Evolutionary conservation across 2,888 invertebrate species (phyloP).

Genomic region (Galeruca laticollis): DNA sequence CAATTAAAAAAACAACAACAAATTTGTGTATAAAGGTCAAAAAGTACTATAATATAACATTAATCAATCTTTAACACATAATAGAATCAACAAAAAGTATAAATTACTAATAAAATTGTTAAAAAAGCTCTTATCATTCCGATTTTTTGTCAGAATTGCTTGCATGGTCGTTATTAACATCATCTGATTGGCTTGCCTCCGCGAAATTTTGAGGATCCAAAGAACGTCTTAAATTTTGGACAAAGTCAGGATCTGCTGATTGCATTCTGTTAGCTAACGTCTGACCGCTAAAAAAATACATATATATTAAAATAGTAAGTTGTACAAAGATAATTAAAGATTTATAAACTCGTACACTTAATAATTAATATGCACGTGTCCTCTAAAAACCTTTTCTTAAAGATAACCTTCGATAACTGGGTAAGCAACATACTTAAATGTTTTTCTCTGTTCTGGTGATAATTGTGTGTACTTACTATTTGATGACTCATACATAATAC

Average conservation of each 20-base stretch:
- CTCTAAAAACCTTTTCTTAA: too few relatives aligned
- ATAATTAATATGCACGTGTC: too few relatives aligned
- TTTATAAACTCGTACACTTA: not conserved
- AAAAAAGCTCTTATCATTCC: not conserved
- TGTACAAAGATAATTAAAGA: not conserved
- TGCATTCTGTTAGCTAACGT: conserved; percentile 87
- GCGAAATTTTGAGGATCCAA: conserved; percentile 39
- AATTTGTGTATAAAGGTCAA: too few relatives aligned
- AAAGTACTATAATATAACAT: not conserved
- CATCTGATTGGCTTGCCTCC: conserved; percentile 6
- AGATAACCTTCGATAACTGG: too few relatives aligned
- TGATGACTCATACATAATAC: too few relatives aligned
- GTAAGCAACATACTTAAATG: too few relatives aligned
- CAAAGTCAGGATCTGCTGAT: conserved; percentile 83
- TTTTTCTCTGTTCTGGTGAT: too few relatives aligned
- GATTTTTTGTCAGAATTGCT: conserved; percentile 9
- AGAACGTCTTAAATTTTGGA: conserved; percentile 68
- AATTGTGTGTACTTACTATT: too few relatives aligned
- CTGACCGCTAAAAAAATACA: conserved; percentile 73
- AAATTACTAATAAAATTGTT: conserved; percentile 7
- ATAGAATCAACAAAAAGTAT: not conserved
- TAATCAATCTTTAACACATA: not conserved
- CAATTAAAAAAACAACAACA: too few relatives aligned
- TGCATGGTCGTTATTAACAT: not conserved
- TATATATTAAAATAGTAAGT: not conserved